These are phyloP conservation scores for Caenorhabditis brenneri DNA, from an alignment of 1,140 invertebrate genomes.

Conservation along the genomic window DNA sequence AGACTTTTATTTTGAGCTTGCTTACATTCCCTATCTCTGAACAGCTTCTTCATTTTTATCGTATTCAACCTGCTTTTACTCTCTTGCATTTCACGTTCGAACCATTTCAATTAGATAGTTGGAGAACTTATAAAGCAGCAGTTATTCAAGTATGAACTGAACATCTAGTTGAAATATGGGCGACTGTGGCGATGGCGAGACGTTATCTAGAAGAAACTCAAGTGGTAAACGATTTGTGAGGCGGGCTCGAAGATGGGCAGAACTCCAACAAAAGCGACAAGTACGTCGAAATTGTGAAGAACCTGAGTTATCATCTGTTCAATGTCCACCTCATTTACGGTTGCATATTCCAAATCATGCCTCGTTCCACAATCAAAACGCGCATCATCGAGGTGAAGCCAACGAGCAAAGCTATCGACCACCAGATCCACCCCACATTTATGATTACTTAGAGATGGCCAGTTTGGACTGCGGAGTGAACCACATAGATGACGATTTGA, in stretches of 20 bases:
- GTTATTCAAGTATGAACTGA: neutral
- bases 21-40: neutral
- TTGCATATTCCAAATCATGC: neutral
- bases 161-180: neutral
- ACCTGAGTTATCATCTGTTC: neutral
- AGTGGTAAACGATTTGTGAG: constrained; percentile 54
- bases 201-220: neutral
- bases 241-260: constrained; percentile 54
- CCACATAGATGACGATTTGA: neutral
- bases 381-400: neutral
- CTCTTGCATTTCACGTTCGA: neutral
- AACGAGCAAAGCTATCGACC: neutral
- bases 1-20: neutral
- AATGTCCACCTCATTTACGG: neutral
- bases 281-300: neutral
- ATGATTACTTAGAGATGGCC: constrained; percentile 38
- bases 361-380: neutral
- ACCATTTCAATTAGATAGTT: neutral
- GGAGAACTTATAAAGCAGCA: neutral
- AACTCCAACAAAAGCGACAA: constrained; percentile 54
- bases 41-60: neutral
- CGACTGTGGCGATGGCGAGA: neutral
- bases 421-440: neutral
- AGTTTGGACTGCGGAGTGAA: neutral
- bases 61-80: constrained; percentile 2